Evolutionary conservation across 2,113 vertebrate species (phyloP), one percentile per base, ranked within the genome.

Genomic region (Siphamia tubifer): DNA sequence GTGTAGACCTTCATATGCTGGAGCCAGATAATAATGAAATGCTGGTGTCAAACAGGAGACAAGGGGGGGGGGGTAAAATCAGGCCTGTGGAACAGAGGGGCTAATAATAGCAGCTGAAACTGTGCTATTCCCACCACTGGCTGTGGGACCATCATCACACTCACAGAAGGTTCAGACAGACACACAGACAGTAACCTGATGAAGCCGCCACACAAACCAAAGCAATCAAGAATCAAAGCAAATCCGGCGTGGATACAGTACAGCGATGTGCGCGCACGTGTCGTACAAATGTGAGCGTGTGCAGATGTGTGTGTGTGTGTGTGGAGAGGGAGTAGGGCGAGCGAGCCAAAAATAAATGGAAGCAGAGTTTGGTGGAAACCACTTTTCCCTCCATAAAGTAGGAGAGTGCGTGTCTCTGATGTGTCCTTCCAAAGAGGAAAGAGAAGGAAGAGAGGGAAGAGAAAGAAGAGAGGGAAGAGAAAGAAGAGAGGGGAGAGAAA

Each of bases 141-240:
- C 76, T 78, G 69, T 52, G 77, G 68, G 72, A 35, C 63, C 45
- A 68, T 79, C 74, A 68, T 58, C 77, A 44, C 66, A 55, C 11
- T 20, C 23, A 23, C 25, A 63, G 10, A 6, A 64, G 19, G 39
- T 38, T 39, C 68, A 60, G 12, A 60, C 57, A 24, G 6, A 61
- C 53, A 47, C 63, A 60, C 38, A 66, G 83, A 85, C 79, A 69
- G 88, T 89, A 89, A 89, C 85, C 77, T 81, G 83, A 89, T 82
- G 77, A 11, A 82, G 80, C 57, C 68, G 57, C 87, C 83, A 30
- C 87, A 86, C 70, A 83, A 89, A 86, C 86, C 86, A 68, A 77
- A 82, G 87, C 89, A 88, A 89, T 88, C 87, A 85, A 48, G 66
- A 88, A 87, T 88, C 87, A 90, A 87, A 89, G 87, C 68, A 69